Base-by-base conservation (phyloP, 2,113 vertebrate species). In the Elaphurus davidianus region DNA sequence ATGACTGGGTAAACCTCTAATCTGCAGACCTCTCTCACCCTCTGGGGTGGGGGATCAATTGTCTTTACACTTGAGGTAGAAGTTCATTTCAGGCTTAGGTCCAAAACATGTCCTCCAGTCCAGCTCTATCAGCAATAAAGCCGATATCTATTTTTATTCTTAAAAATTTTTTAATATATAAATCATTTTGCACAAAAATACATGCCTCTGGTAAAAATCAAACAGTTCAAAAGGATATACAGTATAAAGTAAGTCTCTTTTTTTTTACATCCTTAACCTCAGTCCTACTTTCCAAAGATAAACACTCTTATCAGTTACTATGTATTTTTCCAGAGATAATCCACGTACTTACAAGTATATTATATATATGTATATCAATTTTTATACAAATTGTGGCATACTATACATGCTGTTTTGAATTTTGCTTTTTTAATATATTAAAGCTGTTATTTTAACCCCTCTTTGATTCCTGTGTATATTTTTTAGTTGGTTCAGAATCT, bases 391-490 rank as follows among this genome's bases (percentile, higher is more conserved):
- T 87, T 33, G 50, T 94, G 60, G 54, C 60, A 97, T 45, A 62
- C 13, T 83, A 47, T 83, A 83, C 60, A 83, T 64, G 43, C 89
- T 95, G 45, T 76, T 92, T 45, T 88, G 62, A 92, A 88, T 52
- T 76, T 97, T 94, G 54, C 47, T 88, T 62, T 91, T 74, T 94
- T 45, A 85, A n/a, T 71, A 81, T 92, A 88, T 92, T 95, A 92
- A 95, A 92, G n/a, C 30, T 62, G 9, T 40, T 95, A 92, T 88
- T 92, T 78, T 97, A 92, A 97, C 76, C 50, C 43, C 40, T 82
- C 55, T 76, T 94, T 91, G 15, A 62, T 92, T 62, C 36, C 36
- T 95, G 92, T 94, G 60, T 90, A 64, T 74, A 74, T 76, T 88
- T 78, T 91, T 83, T 78, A 95, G 55, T 92, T 97, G 62, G 11